Conservation (phyloP, 1,140 invertebrate genomes). For the Bombyx mori region DNA sequence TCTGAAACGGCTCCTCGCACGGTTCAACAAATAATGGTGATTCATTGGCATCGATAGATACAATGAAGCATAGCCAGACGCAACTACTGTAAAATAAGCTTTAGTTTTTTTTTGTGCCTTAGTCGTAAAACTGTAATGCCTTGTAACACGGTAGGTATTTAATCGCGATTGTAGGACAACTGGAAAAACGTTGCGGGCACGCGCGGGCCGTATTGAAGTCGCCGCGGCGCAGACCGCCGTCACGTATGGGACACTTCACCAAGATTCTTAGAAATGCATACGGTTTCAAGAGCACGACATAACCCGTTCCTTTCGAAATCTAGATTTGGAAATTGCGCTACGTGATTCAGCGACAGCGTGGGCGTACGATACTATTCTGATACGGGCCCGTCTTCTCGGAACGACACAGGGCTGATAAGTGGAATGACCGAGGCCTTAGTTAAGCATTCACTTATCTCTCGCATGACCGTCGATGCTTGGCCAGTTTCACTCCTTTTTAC, state of each 20-base stretch:
- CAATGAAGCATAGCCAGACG: too few species aligned
- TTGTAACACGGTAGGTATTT: too few species aligned
- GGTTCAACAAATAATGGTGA: too few species aligned
- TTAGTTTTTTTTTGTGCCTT: too few species aligned
- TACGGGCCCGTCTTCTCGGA: constrained; percentile 15
- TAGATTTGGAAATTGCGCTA: constrained; percentile 35
- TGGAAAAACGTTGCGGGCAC: constrained; percentile 24
- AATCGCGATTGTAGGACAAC: constrained; percentile 20
- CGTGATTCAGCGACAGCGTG: constrained; percentile 20
- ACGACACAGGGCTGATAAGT: constrained; percentile 17
- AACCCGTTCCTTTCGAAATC: constrained; percentile 24
- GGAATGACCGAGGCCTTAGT: constrained; percentile 10
- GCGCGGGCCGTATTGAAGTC: constrained; percentile 20
- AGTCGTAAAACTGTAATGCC: too few species aligned
- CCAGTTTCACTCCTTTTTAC: constrained; percentile 2
- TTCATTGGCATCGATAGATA: too few species aligned
- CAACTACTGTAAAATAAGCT: too few species aligned
- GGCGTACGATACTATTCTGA: constrained; percentile 18
- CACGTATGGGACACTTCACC: constrained; percentile 24
- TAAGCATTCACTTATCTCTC: constrained; percentile 3
- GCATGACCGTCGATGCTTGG: background rate
- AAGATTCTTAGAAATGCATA: constrained; percentile 27
- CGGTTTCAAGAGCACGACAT: constrained; percentile 22
- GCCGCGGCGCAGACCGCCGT: constrained; percentile 17
- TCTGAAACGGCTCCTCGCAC: too few species aligned